Percentiles rank a stretch among this genome's conserved stretches.
These are phyloP conservation scores for Leucania comma DNA, from an alignment of 2,888 invertebrate species.

Conservation along the genomic window DNA sequence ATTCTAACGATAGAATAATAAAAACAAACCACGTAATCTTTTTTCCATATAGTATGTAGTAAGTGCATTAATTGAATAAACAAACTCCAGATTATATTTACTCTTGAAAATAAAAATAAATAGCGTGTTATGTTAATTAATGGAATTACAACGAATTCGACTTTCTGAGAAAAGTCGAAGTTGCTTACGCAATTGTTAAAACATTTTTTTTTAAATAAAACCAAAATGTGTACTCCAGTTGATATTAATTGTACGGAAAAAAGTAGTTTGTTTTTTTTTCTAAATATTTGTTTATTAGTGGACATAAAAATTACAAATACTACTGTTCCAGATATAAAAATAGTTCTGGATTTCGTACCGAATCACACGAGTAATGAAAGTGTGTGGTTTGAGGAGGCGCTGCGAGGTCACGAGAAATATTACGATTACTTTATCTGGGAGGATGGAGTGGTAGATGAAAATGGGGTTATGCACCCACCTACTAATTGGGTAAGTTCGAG, in stretches of 20 bases:
- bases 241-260: not conserved
- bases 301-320: constrained; percentile 23
- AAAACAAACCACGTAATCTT: not conserved
- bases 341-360: constrained; percentile 93
- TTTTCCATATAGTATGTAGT: not conserved
- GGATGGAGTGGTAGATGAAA: constrained; percentile 88
- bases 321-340: constrained; percentile 87
- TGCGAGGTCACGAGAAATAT: constrained; percentile 91
- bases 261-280: constrained; percentile 26
- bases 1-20: not conserved
- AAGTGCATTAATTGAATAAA: not conserved
- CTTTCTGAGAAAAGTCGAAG: not conserved
- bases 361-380: constrained; percentile 95
- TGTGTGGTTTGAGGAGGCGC: constrained; percentile 95
- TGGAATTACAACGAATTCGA: not conserved
- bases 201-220: not conserved
- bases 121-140: not conserved
- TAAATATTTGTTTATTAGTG: constrained; percentile 12
- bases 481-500: constrained; percentile 93
- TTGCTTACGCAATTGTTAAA: not conserved
- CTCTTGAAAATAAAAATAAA: not conserved
- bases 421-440: constrained; percentile 95
- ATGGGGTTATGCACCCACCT: constrained; percentile 91
- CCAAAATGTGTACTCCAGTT: not conserved
- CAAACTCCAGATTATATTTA: not conserved